phyloP scores from a whole-genome alignment of 1,140 invertebrate species.

The Apolygus lucorum region DNA sequence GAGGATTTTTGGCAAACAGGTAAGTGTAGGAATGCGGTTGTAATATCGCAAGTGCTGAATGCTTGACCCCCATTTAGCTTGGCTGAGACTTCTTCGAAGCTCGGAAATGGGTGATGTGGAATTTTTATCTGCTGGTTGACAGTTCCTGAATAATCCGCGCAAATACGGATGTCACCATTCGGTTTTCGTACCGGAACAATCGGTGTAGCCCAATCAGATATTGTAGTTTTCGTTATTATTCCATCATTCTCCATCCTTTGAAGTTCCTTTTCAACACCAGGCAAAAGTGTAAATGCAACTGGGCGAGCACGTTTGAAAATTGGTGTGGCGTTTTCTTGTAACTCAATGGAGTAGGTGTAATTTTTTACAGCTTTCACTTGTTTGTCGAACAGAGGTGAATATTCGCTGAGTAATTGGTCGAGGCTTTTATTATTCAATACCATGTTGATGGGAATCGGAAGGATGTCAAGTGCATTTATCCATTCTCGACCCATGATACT shows the following conservation, averaged over 20 bases:
- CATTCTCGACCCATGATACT: slow-evolving; percentile 6
- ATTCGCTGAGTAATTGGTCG: neutral
- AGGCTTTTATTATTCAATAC: neutral
- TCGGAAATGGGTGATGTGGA: slow-evolving; percentile 5
- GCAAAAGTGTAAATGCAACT: neutral
- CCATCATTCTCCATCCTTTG: slow-evolving; percentile 36
- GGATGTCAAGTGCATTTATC: neutral
- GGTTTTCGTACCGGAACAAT: slow-evolving; percentile 43
- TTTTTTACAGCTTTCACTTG: slow-evolving; percentile 1
- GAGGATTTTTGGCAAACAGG: neutral
- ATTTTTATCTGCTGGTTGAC: slow-evolving; percentile 35
- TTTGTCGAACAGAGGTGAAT: neutral
- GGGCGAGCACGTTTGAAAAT: slow-evolving; percentile 3
- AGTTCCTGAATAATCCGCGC: slow-evolving; percentile 44
- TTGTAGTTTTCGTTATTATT: slow-evolving; percentile 38
- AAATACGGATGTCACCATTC: slow-evolving; percentile 42
- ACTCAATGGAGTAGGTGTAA: neutral
- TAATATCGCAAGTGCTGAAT: neutral
- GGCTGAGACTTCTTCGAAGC: slow-evolving; percentile 3
- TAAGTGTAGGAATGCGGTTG: neutral
- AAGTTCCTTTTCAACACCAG: slow-evolving; percentile 34
- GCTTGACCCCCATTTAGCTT: neutral
- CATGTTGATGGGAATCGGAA: neutral
- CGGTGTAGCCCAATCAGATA: slow-evolving; percentile 44
- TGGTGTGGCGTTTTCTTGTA: neutral